Evolutionary conservation across 1,140 invertebrate genomes (phyloP).

Genomic region (Drosophila funebris): DNA sequence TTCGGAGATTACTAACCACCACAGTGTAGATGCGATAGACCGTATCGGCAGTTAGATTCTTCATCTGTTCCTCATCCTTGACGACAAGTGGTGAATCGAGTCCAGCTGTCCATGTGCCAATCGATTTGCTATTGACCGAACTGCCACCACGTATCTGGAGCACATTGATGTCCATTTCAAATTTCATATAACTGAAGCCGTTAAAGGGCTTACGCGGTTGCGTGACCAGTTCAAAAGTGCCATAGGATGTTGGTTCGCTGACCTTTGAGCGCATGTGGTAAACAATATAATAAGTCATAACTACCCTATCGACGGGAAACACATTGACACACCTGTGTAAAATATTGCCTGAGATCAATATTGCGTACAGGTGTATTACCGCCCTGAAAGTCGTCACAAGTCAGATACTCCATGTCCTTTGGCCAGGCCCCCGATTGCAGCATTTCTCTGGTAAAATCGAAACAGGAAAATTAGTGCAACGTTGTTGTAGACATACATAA

Average conservation of each 20-base stretch:
- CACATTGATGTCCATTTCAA: constrained; percentile 88
- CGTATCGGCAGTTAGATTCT: constrained; percentile 90
- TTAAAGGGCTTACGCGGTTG: constrained; percentile 85
- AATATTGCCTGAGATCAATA: constrained; percentile 86
- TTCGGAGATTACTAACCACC: constrained; percentile 85
- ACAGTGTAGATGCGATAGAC: constrained; percentile 92
- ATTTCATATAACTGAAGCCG: constrained; percentile 89
- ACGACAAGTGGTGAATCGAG: constrained; percentile 87
- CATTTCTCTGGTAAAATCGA: constrained; percentile 66
- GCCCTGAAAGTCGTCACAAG: constrained; percentile 90
- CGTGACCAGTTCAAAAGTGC: constrained; percentile 85
- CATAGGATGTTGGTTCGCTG: constrained; percentile 87
- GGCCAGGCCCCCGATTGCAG: constrained; percentile 88
- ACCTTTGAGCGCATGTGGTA: constrained; percentile 70
- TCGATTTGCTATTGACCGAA: constrained; percentile 86
- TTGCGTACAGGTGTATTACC: constrained; percentile 88
- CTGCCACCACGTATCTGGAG: constrained; percentile 87
- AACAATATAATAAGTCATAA: constrained; percentile 71
- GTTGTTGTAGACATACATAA: background rate
- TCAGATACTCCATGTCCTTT: constrained; percentile 88
- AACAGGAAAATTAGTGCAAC: background rate
- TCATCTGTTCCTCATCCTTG: constrained; percentile 87
- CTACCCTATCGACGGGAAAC: background rate
- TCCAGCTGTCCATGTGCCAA: constrained; percentile 89
- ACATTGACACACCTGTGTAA: constrained; percentile 85